Evolutionary conservation across 2,888 invertebrate genomes (phyloP), one percentile per base, ranked within the genome.

Genomic region (Mactromeris polynyma): DNA sequence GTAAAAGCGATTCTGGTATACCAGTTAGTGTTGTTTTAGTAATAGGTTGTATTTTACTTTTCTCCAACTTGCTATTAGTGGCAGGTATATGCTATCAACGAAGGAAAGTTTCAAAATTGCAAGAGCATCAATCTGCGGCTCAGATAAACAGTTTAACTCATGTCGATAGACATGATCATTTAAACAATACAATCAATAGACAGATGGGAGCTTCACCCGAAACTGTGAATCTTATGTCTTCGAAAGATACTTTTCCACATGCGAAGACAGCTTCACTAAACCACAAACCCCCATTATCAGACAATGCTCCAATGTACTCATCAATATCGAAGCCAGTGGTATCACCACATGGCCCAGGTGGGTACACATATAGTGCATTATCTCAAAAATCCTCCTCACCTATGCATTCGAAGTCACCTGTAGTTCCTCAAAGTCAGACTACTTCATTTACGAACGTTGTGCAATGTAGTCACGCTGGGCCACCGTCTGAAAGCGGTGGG

Each of bases 31-130:
- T 96, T 40, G 96, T 96, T 19, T 98, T 99, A 94, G 99, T 99
- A 81, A 99, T 99, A 92, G 99, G 99, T 64, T 99, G 99, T 96
- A 98, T 98, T 6, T 97, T 99, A 89, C 97, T 99, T 36, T 98
- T 99, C 95, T 97, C 99, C 4, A 99, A 99, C 96, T 98, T 99
- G 79, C 97, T 99, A 42, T 98, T 99, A 95, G 99, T 99, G 96
- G 99, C 99, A 85, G 99, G 98, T 4, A 98, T 99, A 0, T 99
- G 99, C 96, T 99, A 99, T 96, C 99, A 99, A 96, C 94, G 97
- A 87, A 96, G 97, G 85, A 90, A 95, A 36, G 95, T 96, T 36
- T 93, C 94, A 81, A 95, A 94, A 88, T 89, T 95, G 85, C 92
- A 94, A 58, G 89, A 91, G 33, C 87, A 89, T 26, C 77, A 87